A percentile compares a stretch with the other conserved stretches of the same genome.
phyloP scores from a whole-genome alignment of 2,113 vertebrate species.

The Zosterops borbonicus region DNA sequence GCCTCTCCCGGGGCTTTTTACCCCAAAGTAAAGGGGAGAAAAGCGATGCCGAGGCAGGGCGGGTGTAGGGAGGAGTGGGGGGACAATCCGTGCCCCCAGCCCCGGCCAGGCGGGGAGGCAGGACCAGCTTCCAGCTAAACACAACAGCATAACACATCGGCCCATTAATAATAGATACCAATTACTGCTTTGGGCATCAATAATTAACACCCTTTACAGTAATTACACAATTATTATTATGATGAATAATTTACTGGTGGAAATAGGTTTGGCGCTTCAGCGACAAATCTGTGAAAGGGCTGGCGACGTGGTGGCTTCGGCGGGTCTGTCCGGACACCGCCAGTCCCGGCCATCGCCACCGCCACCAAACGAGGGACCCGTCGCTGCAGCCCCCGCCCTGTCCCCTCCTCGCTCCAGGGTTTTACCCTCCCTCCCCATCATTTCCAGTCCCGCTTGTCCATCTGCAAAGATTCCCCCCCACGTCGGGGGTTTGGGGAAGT shows the following conservation, averaged over 20 bases:
- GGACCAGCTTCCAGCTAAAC: conserved; percentile 71
- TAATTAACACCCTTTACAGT: conserved; percentile 91
- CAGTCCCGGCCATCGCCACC: background rate
- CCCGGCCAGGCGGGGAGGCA: background rate
- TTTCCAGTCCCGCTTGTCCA: background rate
- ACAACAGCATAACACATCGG: conserved; percentile 80
- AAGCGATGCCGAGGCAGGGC: background rate
- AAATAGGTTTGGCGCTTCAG: conserved; percentile 60
- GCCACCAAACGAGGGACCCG: background rate
- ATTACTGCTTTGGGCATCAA: conserved; percentile 88
- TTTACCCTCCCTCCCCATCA: background rate
- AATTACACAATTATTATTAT: conserved; percentile 94
- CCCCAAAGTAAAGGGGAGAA: background rate
- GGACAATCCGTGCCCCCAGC: background rate
- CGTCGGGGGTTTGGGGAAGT: too few relatives aligned
- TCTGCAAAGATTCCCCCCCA: background rate
- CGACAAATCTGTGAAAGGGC: background rate
- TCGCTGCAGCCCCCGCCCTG: background rate
- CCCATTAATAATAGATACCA: conserved; percentile 87
- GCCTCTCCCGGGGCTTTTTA: background rate
- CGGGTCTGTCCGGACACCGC: background rate
- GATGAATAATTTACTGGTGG: conserved; percentile 89
- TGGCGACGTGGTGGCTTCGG: background rate
- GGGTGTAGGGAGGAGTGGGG: background rate
- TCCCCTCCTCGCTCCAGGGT: background rate